Conservation (phyloP, 2,113 vertebrate genomes). For the Melanotaenia duboulayi region DNA sequence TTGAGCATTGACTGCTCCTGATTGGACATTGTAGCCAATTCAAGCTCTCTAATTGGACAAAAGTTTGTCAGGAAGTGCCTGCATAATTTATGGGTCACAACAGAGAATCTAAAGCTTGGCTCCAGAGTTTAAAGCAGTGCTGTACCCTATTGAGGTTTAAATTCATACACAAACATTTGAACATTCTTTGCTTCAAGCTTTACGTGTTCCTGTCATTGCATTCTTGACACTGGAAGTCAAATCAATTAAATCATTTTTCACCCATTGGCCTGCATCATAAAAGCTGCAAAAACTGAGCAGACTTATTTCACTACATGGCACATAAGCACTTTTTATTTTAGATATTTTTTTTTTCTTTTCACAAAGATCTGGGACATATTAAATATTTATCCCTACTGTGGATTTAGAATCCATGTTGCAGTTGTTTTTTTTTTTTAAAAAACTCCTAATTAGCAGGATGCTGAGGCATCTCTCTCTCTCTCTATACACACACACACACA, state of each 20-base stretch:
- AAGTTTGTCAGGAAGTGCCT: no score
- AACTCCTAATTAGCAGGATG: constrained; percentile 32
- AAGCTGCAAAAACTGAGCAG: constrained; percentile 17
- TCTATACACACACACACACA: not conserved
- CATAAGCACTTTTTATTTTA: not conserved
- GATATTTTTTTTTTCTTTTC: not conserved
- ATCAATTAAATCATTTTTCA: constrained; percentile 70
- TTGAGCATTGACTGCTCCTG: no score
- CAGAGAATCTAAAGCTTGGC: no score
- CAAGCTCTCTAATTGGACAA: no score
- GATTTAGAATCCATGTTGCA: constrained; percentile 31
- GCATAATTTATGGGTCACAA: no score
- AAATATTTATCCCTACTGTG: constrained; percentile 61
- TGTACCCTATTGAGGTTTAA: constrained; percentile 19
- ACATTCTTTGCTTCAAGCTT: constrained; percentile 44
- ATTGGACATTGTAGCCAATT: no score
- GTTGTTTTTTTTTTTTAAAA: constrained; percentile 9
- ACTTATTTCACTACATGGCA: constrained; percentile 16
- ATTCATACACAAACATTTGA: constrained; percentile 20
- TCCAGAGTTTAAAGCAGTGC: not conserved
- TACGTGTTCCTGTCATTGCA: constrained; percentile 59
- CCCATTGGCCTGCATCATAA: constrained; percentile 49
- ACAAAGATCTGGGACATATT: constrained; percentile 57
- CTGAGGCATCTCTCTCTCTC: constrained; percentile 30
- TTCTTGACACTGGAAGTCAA: constrained; percentile 65